phyloP scores from a whole-genome alignment of 1,140 invertebrate genomes.

The Micrasema minimum region DNA sequence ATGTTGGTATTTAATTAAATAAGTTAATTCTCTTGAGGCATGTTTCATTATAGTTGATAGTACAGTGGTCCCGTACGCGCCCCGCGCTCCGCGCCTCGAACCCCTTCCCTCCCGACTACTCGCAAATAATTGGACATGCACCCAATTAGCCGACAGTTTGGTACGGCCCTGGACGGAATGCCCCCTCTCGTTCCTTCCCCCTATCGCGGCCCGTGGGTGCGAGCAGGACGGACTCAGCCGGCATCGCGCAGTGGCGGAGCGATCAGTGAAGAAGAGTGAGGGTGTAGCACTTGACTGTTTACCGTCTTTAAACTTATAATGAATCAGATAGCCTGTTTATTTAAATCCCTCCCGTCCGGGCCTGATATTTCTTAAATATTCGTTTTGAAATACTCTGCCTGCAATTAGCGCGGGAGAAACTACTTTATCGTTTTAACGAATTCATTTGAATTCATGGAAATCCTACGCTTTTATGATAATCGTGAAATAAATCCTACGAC shows the following conservation, averaged over 20 bases:
- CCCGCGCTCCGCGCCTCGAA: conserved; percentile 1
- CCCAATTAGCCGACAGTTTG: conserved; percentile 50
- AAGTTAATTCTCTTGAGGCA: conserved; percentile 47
- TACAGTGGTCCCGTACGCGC: conserved; percentile 16
- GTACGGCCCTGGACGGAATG: conserved; percentile 10
- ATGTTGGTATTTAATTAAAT: conserved; percentile 49
- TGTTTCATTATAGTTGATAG: conserved; percentile 41
- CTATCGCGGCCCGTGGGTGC: not conserved
- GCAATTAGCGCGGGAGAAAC: not conserved
- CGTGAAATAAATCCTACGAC: no score
- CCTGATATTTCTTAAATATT: not conserved
- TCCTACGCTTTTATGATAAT: no score
- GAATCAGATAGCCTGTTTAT: conserved; percentile 51
- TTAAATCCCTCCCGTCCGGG: conserved; percentile 29
- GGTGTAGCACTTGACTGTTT: conserved; percentile 50
- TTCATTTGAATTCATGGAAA: no score
- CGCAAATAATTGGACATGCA: conserved; percentile 55
- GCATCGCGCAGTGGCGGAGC: conserved; percentile 26
- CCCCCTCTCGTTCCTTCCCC: conserved; percentile 1
- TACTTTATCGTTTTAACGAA: no score
- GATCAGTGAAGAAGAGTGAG: conserved; percentile 43
- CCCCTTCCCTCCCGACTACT: conserved; percentile 41
- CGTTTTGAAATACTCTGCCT: not conserved
- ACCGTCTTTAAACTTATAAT: conserved; percentile 52
- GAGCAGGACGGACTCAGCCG: conserved; percentile 17